Evolutionary conservation across 2,888 invertebrate genomes (phyloP), one percentile per base, ranked within the genome.

Genomic region (Opisthograptis luteolata): DNA sequence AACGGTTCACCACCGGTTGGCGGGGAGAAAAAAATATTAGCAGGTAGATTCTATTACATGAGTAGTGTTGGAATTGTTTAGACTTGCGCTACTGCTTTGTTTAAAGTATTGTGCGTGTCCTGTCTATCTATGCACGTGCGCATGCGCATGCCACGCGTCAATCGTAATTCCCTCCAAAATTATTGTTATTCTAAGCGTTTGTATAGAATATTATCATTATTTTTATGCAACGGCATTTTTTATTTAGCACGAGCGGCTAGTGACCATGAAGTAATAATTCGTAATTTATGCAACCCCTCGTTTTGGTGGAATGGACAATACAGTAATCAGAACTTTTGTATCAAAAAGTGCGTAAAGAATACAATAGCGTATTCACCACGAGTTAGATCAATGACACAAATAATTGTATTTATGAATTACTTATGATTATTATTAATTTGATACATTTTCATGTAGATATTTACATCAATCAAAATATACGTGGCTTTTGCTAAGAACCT

Each of bases 121-220:
- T 22, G 19, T 47, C 22, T 27, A 31, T 34, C 19, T 22, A 25
- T 22, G 20, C 13, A 25, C 32, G 24, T 42, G 53, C 66, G 71
- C 61, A 64, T 30, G 73, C 65, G 72, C 61, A 63, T 25, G 74
- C 63, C 75, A 76, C 75, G 75, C 73, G 75, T 48, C 73, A 36
- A 15, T 68, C 54, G 65, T 69, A 17, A 64, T 64, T 70, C 67
- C 62, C 64, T 68, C 66, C 45, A 39, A 62, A 61, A 58, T 62
- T 67, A 70, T 67, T 66, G 52, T 59, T 60, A 52, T 66, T 52
- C 3, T 28, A 24, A 28, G 28, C 34, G 53, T 50, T 49, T 63
- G 54, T 57, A 47, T 39, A 30, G 22, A 34, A 49, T 39, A 55
- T 62, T 60, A 55, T 62, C 60, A 67, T 64, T 65, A 62, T 62